Evolutionary conservation across 2,113 vertebrate genomes (phyloP).

Genomic region (Salvelinus namaycush): DNA sequence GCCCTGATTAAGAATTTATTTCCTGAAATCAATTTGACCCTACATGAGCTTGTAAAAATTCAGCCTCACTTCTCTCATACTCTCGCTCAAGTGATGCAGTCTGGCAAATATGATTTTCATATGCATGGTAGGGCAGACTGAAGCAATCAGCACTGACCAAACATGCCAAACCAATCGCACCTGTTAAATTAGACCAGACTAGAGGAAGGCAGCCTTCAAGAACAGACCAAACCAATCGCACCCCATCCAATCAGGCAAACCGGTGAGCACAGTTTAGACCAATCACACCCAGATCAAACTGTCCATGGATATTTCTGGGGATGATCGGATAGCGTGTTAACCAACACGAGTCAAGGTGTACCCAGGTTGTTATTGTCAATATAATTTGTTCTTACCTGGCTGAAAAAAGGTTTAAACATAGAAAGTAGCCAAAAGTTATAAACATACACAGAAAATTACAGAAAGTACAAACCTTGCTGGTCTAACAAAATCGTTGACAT

Average conservation of each 20-base stretch:
- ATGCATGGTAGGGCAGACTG: neutral
- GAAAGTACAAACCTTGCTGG: no score
- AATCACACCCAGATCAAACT: neutral
- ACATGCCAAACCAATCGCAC: neutral
- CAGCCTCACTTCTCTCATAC: neutral
- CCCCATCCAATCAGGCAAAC: neutral
- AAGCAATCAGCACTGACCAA: neutral
- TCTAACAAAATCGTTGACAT: no score
- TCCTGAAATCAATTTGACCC: slow-evolving; percentile 51
- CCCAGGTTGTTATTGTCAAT: no score
- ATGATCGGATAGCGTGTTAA: no score
- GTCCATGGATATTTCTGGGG: no score
- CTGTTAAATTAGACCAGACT: neutral
- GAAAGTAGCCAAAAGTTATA: no score
- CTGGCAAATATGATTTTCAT: neutral
- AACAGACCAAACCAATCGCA: neutral
- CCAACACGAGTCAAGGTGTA: no score
- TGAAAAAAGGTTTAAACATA: no score
- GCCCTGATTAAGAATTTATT: slow-evolving; percentile 52
- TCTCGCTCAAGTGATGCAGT: neutral
- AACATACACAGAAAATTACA: no score
- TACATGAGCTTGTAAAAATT: slow-evolving; percentile 17
- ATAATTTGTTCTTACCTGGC: no score
- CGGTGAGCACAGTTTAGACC: neutral
- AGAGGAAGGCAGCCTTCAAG: neutral